phyloP scores from a whole-genome alignment of 1,140 invertebrate species.

The Drosophila pseudoananassae region DNA sequence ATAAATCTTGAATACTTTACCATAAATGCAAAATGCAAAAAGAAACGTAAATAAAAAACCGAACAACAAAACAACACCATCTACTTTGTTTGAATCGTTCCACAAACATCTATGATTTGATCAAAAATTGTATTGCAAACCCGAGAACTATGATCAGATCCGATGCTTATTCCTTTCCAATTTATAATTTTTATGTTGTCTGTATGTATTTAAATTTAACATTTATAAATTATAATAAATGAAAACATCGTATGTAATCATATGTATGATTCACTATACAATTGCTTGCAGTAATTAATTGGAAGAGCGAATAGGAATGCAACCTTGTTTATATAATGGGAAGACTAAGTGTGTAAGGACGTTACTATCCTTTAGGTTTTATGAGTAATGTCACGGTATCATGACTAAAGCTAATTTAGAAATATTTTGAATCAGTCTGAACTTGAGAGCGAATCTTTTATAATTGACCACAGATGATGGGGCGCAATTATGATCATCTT shows the following conservation, averaged over 20 bases:
- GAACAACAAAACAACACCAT: conserved; percentile 42
- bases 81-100: conserved; percentile 57
- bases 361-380: too few relatives aligned
- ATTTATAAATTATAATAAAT: conserved; percentile 73
- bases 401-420: too few relatives aligned
- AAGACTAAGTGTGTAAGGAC: too few relatives aligned
- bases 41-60: conserved; percentile 45
- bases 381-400: too few relatives aligned
- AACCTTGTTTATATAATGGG: too few relatives aligned
- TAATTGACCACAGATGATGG: too few relatives aligned
- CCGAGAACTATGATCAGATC: conserved; percentile 34
- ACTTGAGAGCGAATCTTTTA: too few relatives aligned
- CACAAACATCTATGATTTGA: conserved; percentile 33
- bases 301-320: conserved; percentile 18
- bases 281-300: conserved; percentile 48
- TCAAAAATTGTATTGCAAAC: conserved; percentile 12
- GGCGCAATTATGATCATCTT: too few relatives aligned
- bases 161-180: conserved; percentile 67
- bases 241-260: conserved; percentile 60
- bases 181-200: conserved; percentile 78
- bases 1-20: conserved; percentile 66
- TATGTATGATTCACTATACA: conserved; percentile 55
- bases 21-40: conserved; percentile 41
- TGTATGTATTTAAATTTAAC: conserved; percentile 79
- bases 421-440: too few relatives aligned